phyloP scores from a whole-genome alignment of 2,888 invertebrate species.

The Amitus sp. region DNA sequence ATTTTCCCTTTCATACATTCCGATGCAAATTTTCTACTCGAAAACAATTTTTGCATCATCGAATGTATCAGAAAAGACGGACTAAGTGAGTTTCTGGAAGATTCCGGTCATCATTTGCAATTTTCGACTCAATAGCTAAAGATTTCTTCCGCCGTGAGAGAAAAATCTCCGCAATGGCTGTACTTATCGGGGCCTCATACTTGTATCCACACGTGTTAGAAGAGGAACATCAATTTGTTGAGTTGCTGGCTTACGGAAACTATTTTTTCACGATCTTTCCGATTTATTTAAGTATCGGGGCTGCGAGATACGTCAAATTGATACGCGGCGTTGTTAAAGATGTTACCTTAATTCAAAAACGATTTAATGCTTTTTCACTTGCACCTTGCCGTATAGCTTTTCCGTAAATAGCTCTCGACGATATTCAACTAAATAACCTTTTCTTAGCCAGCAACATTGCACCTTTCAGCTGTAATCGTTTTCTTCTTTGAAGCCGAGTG shows the following conservation, averaged over 20 bases:
- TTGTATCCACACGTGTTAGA: too few species aligned
- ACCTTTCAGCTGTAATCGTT: constrained; percentile 22
- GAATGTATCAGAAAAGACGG: too few species aligned
- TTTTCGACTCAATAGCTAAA: neutral
- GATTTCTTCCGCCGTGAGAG: constrained; percentile 1
- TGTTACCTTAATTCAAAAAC: constrained; percentile 20
- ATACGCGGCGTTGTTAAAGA: constrained; percentile 29
- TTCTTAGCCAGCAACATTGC: constrained; percentile 28
- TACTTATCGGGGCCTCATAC: too few species aligned
- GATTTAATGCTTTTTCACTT: constrained; percentile 19
- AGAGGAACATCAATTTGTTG: constrained; percentile 35
- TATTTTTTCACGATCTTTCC: constrained; percentile 40
- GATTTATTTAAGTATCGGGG: constrained; percentile 32
- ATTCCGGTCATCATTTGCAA: neutral
- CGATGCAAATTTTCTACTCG: neutral
- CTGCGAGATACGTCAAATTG: constrained; percentile 29
- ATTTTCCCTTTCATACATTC: constrained; percentile 9
- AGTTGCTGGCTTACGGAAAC: constrained; percentile 45
- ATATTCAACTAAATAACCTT: constrained; percentile 32
- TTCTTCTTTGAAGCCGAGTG: constrained; percentile 17
- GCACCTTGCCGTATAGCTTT: constrained; percentile 17
- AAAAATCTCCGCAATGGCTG: constrained; percentile 1
- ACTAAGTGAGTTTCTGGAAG: too few species aligned
- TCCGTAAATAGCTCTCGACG: constrained; percentile 28
- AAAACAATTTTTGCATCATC: too few species aligned